These are phyloP conservation scores for Nezara viridula DNA, from an alignment of 2,888 invertebrate species.

Conservation along the genomic window DNA sequence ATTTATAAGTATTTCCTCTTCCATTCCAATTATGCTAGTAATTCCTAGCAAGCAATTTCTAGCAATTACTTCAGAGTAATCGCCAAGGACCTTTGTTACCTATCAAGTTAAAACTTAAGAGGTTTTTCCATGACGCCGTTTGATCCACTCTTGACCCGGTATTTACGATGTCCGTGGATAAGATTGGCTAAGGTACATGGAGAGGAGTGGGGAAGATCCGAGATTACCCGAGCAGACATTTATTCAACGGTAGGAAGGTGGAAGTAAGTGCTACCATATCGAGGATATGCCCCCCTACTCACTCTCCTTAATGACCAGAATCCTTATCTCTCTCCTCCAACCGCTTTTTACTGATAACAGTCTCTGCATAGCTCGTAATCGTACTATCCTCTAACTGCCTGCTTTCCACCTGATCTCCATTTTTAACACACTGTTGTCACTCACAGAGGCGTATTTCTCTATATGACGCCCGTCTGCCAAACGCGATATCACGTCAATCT, in stretches of 20 bases:
- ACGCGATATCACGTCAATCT: too few relatives aligned
- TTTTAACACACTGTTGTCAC: neutral
- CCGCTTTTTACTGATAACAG: slow-evolving; percentile 37
- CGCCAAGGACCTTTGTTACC: too few relatives aligned
- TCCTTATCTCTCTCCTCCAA: slow-evolving; percentile 9
- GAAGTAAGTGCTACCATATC: slow-evolving; percentile 27
- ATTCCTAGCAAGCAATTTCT: too few relatives aligned
- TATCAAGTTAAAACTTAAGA: too few relatives aligned
- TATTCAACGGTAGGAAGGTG: neutral
- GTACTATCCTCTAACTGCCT: neutral
- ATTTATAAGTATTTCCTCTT: too few relatives aligned
- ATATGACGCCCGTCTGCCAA: neutral
- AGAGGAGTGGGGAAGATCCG: neutral
- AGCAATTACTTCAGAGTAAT: too few relatives aligned
- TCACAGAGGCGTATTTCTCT: neutral
- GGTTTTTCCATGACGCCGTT: too few relatives aligned
- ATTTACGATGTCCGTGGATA: neutral
- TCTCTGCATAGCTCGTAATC: slow-evolving; percentile 1
- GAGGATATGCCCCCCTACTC: neutral
- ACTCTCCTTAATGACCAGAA: slow-evolving; percentile 9
- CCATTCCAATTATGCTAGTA: too few relatives aligned
- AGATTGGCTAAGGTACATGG: neutral
- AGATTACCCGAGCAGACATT: neutral
- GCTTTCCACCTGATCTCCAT: slow-evolving; percentile 15
- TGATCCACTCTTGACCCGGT: neutral